phyloP scores from a whole-genome alignment of 1,140 invertebrate genomes.

The Belonocnema kinseyi region DNA sequence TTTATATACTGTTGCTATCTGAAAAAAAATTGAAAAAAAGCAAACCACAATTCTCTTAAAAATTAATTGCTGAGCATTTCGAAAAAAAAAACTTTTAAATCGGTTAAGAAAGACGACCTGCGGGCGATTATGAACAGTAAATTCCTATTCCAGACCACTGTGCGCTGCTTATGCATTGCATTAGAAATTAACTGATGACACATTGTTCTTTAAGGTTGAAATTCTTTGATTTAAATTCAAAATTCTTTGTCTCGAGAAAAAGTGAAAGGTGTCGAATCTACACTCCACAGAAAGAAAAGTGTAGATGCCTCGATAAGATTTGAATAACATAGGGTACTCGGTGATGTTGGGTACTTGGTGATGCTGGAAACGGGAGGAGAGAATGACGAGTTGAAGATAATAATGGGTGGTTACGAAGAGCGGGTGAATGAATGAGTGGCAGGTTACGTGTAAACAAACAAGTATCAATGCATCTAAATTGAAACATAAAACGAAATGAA shows the following conservation, averaged over 20 bases:
- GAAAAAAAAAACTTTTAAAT: too few species aligned
- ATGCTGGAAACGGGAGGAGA: conserved; percentile 39
- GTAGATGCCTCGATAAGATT: neutral
- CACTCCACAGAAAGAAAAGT: too few species aligned
- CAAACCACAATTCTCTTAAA: too few species aligned
- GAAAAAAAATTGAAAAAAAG: too few species aligned
- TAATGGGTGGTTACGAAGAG: conserved; percentile 53
- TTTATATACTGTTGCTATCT: too few species aligned
- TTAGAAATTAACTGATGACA: too few species aligned
- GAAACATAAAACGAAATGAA: conserved; percentile 76
- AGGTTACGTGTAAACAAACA: conserved; percentile 74
- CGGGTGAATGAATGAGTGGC: conserved; percentile 67
- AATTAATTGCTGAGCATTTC: too few species aligned
- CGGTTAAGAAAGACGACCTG: too few species aligned
- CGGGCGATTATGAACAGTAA: too few species aligned
- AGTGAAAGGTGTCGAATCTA: neutral
- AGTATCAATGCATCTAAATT: conserved; percentile 76
- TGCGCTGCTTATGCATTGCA: too few species aligned
- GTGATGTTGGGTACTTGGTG: neutral
- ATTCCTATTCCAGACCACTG: too few species aligned
- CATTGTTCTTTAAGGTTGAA: neutral
- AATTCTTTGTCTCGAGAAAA: neutral
- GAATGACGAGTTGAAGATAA: conserved; percentile 59
- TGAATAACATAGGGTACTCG: conserved; percentile 6
- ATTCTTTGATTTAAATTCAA: neutral